Conservation (phyloP, 2,797 vertebrate genomes). For the Perodicticus potto region DNA sequence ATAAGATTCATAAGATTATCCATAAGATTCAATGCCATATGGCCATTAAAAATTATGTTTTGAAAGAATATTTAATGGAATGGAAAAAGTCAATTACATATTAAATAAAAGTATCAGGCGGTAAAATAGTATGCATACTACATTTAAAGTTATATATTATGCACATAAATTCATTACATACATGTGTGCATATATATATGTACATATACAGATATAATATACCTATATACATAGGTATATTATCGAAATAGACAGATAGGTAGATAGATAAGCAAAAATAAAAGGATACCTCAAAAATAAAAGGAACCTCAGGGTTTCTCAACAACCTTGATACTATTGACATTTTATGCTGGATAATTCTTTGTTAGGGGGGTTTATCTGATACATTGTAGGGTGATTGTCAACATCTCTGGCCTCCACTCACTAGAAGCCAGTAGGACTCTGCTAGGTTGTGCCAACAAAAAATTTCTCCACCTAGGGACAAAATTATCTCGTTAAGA, state of each 20-base stretch:
- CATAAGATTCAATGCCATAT: not conserved
- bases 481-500: slow-evolving; percentile 36
- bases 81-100: slow-evolving; percentile 13
- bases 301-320: not conserved
- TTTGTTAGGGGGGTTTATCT: not conserved
- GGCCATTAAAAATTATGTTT: slow-evolving; percentile 16
- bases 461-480: slow-evolving; percentile 45
- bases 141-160: slow-evolving; percentile 1
- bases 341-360: not conserved
- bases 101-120: slow-evolving; percentile 31
- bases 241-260: no score
- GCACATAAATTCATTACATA: not conserved
- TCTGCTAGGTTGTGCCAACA: not conserved
- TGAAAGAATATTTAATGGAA: slow-evolving; percentile 31
- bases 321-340: not conserved
- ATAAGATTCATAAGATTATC: not conserved
- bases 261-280: not conserved
- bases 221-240: no score
- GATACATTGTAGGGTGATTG: not conserved
- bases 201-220: not conserved
- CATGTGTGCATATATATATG: not conserved
- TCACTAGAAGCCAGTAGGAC: not conserved
- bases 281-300: not conserved
- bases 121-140: slow-evolving; percentile 9
- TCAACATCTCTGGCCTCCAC: not conserved